Base-by-base conservation (phyloP, 1,140 invertebrate species). In the Habropoda laboriosa region DNA sequence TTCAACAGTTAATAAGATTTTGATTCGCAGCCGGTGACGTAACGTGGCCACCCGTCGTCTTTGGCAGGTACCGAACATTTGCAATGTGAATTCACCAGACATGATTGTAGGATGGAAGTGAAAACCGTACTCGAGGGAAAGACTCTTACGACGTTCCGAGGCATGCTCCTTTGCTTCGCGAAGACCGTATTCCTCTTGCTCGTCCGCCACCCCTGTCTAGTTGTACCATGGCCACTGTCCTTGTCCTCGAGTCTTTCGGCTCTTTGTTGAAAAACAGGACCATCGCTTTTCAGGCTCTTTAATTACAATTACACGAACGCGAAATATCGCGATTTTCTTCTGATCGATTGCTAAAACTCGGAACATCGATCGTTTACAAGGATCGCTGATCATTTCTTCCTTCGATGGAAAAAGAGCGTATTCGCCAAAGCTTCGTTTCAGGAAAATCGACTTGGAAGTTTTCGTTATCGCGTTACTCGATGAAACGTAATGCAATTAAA, bases 1-100 rank as follows among this genome's bases (percentile, higher is more conserved):
- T 90, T 91, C 85, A 89, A 88, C 85, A 86, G 82, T 90, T 91
- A 91, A 92, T 91, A 90, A 89, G 91, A 91, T 91, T 92, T 91
- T 90, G 88, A 91, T 90, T 91, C 87, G 79, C 71, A 85, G 83
- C 83, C 83, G 86, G 81, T 85, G 86, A 91, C 86, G 89, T 89
- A 90, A 90, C 86, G 80, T 75, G 83, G 82, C 73, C n/a, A 53
- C 42, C 75, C 63, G 82, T 87, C 82, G 72, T 80, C 72, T 77
- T 85, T 81, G 83, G 63, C 71, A 76, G 74, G 64, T 75, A 66
- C 57, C 42, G 63, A 40, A 49, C 49, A 74, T 55, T 68, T 63
- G 70, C 55, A 49, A 61, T 45, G 78, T 4, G 77, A 73, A 75
- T 72, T 35, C 21, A 32, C 40, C 7, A 27, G 32, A 8, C 21